Evolutionary conservation across 2,797 vertebrate genomes (phyloP).

Genomic region (Helarctos malayanus): DNA sequence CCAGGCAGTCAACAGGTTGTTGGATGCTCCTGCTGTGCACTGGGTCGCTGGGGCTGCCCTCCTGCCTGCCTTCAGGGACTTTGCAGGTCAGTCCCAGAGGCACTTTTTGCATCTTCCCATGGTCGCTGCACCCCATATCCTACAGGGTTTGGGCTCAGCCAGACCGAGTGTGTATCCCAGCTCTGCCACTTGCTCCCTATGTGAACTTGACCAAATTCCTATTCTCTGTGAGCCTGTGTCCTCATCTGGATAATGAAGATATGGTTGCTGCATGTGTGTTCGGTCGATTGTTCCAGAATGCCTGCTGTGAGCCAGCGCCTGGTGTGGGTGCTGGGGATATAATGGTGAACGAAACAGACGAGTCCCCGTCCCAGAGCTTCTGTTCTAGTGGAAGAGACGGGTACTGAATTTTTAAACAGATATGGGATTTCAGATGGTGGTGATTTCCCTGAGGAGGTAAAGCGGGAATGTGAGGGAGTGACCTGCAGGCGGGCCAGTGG

Average conservation of each 20-base stretch:
- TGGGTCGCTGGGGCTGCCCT: background rate
- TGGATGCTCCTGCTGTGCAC: rapidly evolving
- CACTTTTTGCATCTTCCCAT: rapidly evolving
- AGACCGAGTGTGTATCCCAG: background rate
- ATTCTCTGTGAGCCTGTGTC: background rate
- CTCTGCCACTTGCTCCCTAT: background rate
- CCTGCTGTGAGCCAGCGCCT: background rate
- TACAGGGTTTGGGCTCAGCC: background rate
- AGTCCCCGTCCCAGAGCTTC: background rate
- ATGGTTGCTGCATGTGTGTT: rapidly evolving
- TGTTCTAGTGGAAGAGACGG: background rate
- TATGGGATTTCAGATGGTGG: background rate
- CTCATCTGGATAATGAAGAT: background rate
- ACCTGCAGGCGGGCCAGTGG: background rate
- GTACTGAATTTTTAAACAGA: background rate
- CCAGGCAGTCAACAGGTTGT: rapidly evolving
- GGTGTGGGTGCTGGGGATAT: no score
- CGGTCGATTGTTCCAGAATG: background rate
- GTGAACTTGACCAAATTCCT: background rate
- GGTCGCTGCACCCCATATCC: background rate
- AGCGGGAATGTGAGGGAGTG: background rate
- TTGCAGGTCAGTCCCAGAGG: background rate
- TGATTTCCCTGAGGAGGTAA: background rate
- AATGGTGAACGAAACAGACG: background rate
- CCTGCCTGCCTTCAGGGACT: background rate